phyloP scores from a whole-genome alignment of 2,113 vertebrate species.

The Oreocharis arfaki region DNA sequence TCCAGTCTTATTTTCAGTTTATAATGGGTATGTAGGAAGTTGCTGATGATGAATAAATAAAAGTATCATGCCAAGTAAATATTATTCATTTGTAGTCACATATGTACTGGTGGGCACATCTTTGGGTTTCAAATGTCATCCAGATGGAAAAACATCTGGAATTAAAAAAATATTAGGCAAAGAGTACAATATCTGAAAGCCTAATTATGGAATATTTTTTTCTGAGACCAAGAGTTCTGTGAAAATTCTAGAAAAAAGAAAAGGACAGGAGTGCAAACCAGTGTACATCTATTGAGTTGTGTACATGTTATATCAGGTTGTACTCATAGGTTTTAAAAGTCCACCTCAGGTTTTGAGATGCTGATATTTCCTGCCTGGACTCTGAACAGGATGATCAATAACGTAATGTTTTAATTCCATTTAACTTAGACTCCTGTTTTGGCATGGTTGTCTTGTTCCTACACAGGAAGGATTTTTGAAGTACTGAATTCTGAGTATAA shows the following conservation, averaged over 20 bases:
- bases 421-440: neutral
- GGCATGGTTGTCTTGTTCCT: neutral
- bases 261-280: neutral
- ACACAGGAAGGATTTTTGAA: neutral
- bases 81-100: constrained; percentile 21
- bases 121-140: neutral
- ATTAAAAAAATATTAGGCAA: neutral
- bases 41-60: neutral
- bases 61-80: constrained; percentile 19
- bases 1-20: constrained; percentile 20
- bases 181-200: neutral
- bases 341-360: neutral
- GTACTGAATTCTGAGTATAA: neutral
- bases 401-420: neutral
- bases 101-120: neutral
- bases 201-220: neutral
- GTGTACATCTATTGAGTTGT: neutral
- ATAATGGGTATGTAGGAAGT: neutral
- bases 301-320: neutral
- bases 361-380: neutral
- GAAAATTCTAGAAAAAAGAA: neutral
- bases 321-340: neutral
- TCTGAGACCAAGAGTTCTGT: neutral
- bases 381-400: neutral
- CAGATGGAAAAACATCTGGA: constrained; percentile 35